A percentile compares a stretch with the other conserved stretches of the same genome.
phyloP scores from a whole-genome alignment of 1,140 invertebrate genomes.

The Drosophila elegans region DNA sequence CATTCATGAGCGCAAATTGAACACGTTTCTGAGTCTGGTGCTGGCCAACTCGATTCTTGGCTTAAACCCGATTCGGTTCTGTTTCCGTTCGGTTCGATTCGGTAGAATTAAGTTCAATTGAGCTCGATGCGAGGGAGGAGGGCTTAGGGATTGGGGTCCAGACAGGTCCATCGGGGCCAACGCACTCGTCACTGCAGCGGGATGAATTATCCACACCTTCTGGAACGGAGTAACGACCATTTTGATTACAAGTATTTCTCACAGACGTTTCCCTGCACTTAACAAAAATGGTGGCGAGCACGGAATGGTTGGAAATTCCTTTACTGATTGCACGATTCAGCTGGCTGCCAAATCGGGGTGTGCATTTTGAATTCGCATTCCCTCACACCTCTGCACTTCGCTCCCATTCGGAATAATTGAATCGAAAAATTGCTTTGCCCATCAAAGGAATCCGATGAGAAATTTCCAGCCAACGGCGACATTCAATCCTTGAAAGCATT shows the following conservation, averaged over 20 bases:
- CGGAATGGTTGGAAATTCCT: slow-evolving; percentile 51
- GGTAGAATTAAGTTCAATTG: slow-evolving; percentile 75
- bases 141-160: slow-evolving; percentile 12
- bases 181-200: slow-evolving; percentile 64
- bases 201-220: slow-evolving; percentile 73
- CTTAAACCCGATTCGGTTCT: slow-evolving; percentile 20
- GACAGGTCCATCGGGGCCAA: slow-evolving; percentile 58
- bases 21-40: slow-evolving; percentile 62
- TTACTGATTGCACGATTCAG: slow-evolving; percentile 67
- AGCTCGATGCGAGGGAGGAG: slow-evolving; percentile 35
- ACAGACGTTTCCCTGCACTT: slow-evolving; percentile 64
- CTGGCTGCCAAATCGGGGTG: slow-evolving; percentile 15
- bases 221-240: slow-evolving; percentile 48
- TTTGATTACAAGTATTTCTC: slow-evolving; percentile 74
- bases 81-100: slow-evolving; percentile 41
- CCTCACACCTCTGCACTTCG: slow-evolving; percentile 19
- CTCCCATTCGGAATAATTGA: slow-evolving; percentile 65
- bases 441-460: slow-evolving; percentile 43
- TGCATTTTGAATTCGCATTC: slow-evolving; percentile 62
- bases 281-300: slow-evolving; percentile 31
- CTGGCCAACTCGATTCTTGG: slow-evolving; percentile 38
- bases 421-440: slow-evolving; percentile 64
- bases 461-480: slow-evolving; percentile 9
- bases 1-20: slow-evolving; percentile 83
- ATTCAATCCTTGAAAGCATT: slow-evolving; percentile 22